These are phyloP conservation scores for Zaprionus camerounensis DNA, from an alignment of 1,140 invertebrate genomes.

Conservation along the genomic window DNA sequence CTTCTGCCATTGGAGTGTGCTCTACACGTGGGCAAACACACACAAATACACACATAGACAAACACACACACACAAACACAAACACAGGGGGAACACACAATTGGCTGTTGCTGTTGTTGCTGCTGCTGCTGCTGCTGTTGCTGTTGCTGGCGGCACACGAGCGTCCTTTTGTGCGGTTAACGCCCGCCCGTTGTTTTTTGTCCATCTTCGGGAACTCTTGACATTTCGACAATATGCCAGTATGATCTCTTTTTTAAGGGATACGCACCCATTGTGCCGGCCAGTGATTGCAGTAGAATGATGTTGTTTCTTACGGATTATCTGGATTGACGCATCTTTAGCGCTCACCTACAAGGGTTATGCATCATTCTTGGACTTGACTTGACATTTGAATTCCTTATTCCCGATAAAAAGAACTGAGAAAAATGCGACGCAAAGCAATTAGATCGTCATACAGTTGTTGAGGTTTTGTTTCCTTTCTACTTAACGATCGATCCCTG, in stretches of 20 bases:
- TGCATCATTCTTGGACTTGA: slow-evolving; percentile 72
- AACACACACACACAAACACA: slow-evolving; percentile 16
- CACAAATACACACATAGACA: background rate
- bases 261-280: slow-evolving; percentile 1
- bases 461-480: slow-evolving; percentile 8
- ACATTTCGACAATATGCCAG: slow-evolving; percentile 39
- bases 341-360: slow-evolving; percentile 48
- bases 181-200: slow-evolving; percentile 69
- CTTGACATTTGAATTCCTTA: slow-evolving; percentile 53
- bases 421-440: slow-evolving; percentile 41
- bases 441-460: slow-evolving; percentile 44
- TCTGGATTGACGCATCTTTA: slow-evolving; percentile 60
- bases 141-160: slow-evolving; percentile 34
- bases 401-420: slow-evolving; percentile 5
- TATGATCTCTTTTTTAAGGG: slow-evolving; percentile 31
- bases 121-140: background rate
- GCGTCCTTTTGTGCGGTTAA: slow-evolving; percentile 67
- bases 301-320: slow-evolving; percentile 68
- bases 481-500: slow-evolving; percentile 45
- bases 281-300: slow-evolving; percentile 67
- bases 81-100: background rate
- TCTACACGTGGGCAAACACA: slow-evolving; percentile 61
- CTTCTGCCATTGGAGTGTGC: slow-evolving; percentile 71
- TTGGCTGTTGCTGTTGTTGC: slow-evolving; percentile 17
- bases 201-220: slow-evolving; percentile 44